A percentile compares a stretch with the other conserved stretches of the same genome.
These are phyloP conservation scores for Gnathonemus longibarbis DNA, from an alignment of 2,113 vertebrate genomes.

Conservation along the genomic window DNA sequence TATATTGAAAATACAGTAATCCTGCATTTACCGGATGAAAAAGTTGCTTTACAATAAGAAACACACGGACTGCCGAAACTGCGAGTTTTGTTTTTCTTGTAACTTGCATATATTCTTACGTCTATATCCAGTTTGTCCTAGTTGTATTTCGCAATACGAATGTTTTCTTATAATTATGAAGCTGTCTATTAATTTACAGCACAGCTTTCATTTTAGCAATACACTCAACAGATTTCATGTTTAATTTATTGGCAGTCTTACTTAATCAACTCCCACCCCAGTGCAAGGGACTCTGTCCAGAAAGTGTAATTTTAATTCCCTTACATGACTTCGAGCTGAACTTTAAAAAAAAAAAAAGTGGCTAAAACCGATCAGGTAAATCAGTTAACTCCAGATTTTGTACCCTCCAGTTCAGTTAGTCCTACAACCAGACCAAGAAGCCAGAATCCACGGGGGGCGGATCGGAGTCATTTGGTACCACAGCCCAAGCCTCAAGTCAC, in stretches of 20 bases:
- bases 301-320: background rate
- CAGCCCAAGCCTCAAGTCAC: background rate
- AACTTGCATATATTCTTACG: background rate
- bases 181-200: background rate
- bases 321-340: background rate
- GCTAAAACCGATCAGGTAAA: background rate
- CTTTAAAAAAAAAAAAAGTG: background rate
- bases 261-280: background rate
- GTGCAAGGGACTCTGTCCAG: background rate
- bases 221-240: background rate
- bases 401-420: too few relatives aligned
- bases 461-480: background rate
- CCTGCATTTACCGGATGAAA: background rate
- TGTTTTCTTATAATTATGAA: background rate
- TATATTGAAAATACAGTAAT: background rate
- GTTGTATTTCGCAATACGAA: background rate
- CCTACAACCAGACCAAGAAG: background rate
- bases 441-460: background rate
- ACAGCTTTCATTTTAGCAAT: background rate
- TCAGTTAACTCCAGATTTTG: background rate
- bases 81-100: background rate
- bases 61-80: background rate
- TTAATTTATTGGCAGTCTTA: background rate
- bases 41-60: background rate
- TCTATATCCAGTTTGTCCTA: background rate